Evolutionary conservation across 92 coral and sea anemone species (phyloP).

Genomic region (Epizoanthus illoricatus): DNA sequence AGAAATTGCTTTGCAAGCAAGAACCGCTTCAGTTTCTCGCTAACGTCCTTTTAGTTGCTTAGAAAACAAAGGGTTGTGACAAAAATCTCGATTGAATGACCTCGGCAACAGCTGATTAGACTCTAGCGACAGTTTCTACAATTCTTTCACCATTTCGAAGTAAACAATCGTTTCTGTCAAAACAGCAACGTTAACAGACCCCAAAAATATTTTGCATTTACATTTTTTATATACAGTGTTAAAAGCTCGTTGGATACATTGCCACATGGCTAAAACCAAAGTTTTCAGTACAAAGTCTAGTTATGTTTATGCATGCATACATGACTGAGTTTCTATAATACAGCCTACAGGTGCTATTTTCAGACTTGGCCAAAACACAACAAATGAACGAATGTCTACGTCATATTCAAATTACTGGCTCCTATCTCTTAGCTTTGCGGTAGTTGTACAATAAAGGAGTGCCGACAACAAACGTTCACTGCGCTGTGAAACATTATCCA

Average conservation of each 20-base stretch:
- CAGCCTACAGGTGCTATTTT: conserved; percentile 28
- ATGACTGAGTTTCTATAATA: conserved; percentile 6
- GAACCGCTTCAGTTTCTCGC: background rate
- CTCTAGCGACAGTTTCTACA: background rate
- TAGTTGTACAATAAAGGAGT: conserved; percentile 11
- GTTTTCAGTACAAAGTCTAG: background rate
- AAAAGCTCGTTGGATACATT: background rate
- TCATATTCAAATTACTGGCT: conserved; percentile 18
- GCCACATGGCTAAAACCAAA: too few species aligned
- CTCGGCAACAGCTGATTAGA: background rate
- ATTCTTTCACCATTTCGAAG: background rate
- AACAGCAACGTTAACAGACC: background rate
- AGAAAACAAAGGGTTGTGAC: background rate
- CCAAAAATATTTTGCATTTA: too few species aligned
- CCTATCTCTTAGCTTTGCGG: background rate
- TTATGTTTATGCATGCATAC: background rate
- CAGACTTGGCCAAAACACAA: background rate
- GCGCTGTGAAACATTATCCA: background rate
- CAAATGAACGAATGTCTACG: conserved; percentile 6
- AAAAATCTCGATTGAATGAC: background rate
- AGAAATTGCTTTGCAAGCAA: too few species aligned
- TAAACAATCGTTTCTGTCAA: conserved; percentile 23
- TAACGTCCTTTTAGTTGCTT: background rate
- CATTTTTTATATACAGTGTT: too few species aligned
- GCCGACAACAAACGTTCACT: background rate